Evolutionary conservation across 2,113 vertebrate species (phyloP), one percentile per base, ranked within the genome.

Genomic region (Raja brachyura): DNA sequence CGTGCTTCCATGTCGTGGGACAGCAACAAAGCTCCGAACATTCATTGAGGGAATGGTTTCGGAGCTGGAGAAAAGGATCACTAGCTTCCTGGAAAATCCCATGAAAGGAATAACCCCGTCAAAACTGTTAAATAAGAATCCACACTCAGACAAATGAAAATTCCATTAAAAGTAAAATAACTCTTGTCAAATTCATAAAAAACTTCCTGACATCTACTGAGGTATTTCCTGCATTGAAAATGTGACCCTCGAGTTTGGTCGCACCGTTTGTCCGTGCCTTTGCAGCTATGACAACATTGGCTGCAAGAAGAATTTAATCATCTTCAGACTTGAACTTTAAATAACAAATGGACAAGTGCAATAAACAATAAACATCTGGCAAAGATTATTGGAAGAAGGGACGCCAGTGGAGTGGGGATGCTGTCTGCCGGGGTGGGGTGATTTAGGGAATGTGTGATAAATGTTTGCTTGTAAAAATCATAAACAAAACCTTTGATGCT

Each of bases 131-230:
- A 86, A 86, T 14, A 86, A 86, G 33, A 31, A 73, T 20, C 70
- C 56, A 59, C 5, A 56, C 7, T 85, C 13, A 9, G 28, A 59
- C 22, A 28, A 28, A 56, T 11, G 18, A 73, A 73, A 20, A 20
- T 20, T 5, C 18, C 83, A 88, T 63, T 88, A 88, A 31, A 88
- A 88, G 5, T 61, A 63, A 88, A 88, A 8, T 31, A 63, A 88
- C 83, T 88, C 33, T 31, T 74, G 68, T 92, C 90, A 73, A 92
- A 74, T 73, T 70, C 90, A 73, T 73, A 92, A 92, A 92, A 73
- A 39, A 16, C 39, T 92, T 92, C 68, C 66, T 92, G 90, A 48
- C 68, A 28, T 28, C 66, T 48, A 74, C 61, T 63, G n/a, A 88
- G 31, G 33, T 39, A 48, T 92, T 92, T 92, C 68, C 90, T 92